Percentiles rank a stretch among this genome's conserved stretches.
Conservation (phyloP, 2,888 invertebrate species). For the Chymomyza fuscimana region DNA sequence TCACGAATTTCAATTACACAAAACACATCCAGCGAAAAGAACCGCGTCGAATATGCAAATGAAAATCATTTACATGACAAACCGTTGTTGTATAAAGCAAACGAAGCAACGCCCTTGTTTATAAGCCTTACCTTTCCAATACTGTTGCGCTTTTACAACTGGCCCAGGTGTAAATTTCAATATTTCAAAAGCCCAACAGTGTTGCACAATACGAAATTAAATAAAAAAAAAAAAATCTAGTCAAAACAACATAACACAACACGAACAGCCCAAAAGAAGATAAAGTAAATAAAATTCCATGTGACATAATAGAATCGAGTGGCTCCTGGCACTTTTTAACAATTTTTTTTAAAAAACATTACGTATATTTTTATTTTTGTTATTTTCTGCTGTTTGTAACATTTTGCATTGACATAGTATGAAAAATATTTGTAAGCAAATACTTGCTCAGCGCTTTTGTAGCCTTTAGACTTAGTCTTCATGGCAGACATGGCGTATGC, state of each 20-base stretch:
- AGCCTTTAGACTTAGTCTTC: neutral
- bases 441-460: slow-evolving; percentile 47
- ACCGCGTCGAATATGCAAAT: neutral
- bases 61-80: neutral
- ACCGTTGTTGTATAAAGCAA: neutral
- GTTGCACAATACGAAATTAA: neutral
- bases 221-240: neutral
- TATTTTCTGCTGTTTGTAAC: neutral
- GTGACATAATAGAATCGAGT: neutral
- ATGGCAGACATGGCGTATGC: neutral
- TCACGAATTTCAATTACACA: neutral
- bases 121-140: neutral
- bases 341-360: neutral
- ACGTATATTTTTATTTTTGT: neutral
- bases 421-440: slow-evolving; percentile 53
- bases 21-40: neutral
- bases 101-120: neutral
- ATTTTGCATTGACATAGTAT: slow-evolving; percentile 35
- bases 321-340: neutral
- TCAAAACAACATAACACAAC: neutral
- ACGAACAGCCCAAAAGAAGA: neutral
- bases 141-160: neutral
- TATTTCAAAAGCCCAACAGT: neutral
- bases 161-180: neutral
- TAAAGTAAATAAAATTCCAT: slow-evolving; percentile 5